Evolutionary conservation across 2,888 invertebrate species (phyloP), one percentile per base, ranked within the genome.

Genomic region (Drosophila fungiperda): DNA sequence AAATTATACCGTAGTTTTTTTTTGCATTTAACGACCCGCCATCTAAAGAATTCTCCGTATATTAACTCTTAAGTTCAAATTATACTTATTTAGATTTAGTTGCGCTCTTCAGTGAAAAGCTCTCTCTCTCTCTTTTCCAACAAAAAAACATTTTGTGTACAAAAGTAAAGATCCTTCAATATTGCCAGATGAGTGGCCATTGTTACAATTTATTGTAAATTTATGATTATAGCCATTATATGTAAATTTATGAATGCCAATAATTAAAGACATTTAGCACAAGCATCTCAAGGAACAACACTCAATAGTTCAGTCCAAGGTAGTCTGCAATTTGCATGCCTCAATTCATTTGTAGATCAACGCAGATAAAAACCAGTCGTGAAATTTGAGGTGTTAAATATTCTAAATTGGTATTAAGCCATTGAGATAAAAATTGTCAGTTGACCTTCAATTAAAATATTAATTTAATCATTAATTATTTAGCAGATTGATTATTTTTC

Each of bases 181-280:
- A 78, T 81, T 73, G 68, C 68, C 71, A 61, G 63, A n/a, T 45
- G 68, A 71, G 66, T 66, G 71, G 71, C 26, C 20, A 71, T 63
- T 77, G 69, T 75, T 78, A 64, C 40, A 59, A 65, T 55, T 69
- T 60, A 73, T 59, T 72, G 48, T 52, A 23, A 23, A 15, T 45
- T 45, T 23, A 23, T 23, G 15, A 45, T 45, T 23, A 23, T 45
- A 23, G 15, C 15, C 23, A 45, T 68, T 64, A 68, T 70, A 38
- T 68, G 65, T 66, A 73, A 59, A 65, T 61, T 60, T 63, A 48
- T 59, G 32, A 71, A 81, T 76, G 85, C 79, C 79, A 76, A 78
- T 81, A 84, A 87, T 67, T 81, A 84, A 73, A 82, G 72, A 78
- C 72, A 81, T 75, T 78, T 72, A 65, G 77, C 71, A 62, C 77